Conservation (phyloP, 2,888 invertebrate species). For the Alcis repandata region DNA sequence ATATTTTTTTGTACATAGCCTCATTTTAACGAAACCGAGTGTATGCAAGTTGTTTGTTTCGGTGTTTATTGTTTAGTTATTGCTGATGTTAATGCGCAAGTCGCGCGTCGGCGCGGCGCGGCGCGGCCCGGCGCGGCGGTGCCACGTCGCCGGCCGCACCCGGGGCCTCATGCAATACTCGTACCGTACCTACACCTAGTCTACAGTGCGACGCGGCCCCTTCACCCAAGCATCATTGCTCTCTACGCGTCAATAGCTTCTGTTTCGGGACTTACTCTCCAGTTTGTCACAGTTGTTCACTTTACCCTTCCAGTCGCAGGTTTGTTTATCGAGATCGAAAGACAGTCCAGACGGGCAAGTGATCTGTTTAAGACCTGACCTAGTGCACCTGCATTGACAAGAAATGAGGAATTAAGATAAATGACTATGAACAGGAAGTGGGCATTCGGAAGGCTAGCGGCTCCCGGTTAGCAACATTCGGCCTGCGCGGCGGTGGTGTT, state of each 20-base stretch:
- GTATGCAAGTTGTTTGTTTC: constrained; percentile 13
- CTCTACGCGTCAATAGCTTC: constrained; percentile 82
- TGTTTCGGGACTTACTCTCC: constrained; percentile 94
- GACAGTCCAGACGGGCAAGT: constrained; percentile 98
- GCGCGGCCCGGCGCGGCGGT: constrained; percentile 54
- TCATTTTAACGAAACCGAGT: neutral
- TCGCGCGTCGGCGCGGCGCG: constrained; percentile 60
- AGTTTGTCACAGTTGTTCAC: constrained; percentile 98
- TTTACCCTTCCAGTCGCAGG: constrained; percentile 99
- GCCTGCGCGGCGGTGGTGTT: constrained; percentile 52
- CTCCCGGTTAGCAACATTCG: constrained; percentile 55
- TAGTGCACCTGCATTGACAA: constrained; percentile 94
- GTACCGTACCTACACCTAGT: constrained; percentile 61
- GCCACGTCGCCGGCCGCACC: constrained; percentile 50
- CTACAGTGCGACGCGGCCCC: constrained; percentile 85
- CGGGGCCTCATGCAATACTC: constrained; percentile 82
- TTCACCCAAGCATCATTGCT: constrained; percentile 84
- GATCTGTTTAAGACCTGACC: constrained; percentile 98
- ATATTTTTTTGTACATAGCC: neutral
- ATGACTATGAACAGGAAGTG: constrained; percentile 73
- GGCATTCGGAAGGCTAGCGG: constrained; percentile 76
- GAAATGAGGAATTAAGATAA: constrained; percentile 82
- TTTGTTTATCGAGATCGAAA: constrained; percentile 99
- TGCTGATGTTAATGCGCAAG: constrained; percentile 68
- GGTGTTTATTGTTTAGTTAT: constrained; percentile 48